Evolutionary conservation across 2,888 invertebrate genomes (phyloP).

Genomic region (Liopterus haemorrhoidalis): DNA sequence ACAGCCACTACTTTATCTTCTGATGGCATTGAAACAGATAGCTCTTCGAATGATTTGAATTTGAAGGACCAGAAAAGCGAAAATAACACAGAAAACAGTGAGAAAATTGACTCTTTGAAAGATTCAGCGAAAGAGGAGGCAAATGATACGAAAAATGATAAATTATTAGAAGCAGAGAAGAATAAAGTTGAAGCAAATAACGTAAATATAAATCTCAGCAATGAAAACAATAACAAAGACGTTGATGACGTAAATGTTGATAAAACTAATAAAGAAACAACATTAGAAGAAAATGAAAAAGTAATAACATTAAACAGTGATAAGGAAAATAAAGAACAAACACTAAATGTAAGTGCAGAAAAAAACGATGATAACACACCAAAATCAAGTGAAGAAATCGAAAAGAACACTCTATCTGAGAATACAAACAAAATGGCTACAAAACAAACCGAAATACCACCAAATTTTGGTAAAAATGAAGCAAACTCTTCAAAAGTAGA

Average conservation of each 20-base stretch:
- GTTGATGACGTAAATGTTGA: background rate
- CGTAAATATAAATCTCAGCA: background rate
- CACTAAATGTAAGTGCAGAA: background rate
- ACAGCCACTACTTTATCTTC: conserved; percentile 4
- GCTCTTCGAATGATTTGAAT: conserved; percentile 13
- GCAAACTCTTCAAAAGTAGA: conserved; percentile 22
- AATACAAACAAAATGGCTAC: conserved; percentile 4
- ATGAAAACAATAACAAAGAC: background rate
- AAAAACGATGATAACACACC: background rate
- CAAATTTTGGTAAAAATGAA: background rate
- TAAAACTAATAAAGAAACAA: conserved; percentile 4
- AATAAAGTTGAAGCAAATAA: conserved; percentile 5
- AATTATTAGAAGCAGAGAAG: conserved; percentile 1
- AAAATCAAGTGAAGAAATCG: conserved; percentile 9
- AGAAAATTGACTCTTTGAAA: background rate
- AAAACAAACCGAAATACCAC: too few species aligned
- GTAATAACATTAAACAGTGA: conserved; percentile 5
- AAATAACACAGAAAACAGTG: background rate
- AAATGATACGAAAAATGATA: background rate
- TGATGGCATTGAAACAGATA: conserved; percentile 16
- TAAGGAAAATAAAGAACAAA: conserved; percentile 9
- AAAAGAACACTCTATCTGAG: conserved; percentile 4
- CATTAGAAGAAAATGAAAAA: conserved; percentile 7
- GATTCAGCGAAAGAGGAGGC: background rate
- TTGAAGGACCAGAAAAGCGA: conserved; percentile 1